Base-by-base conservation (phyloP, 2,888 invertebrate species). In the Lymantria dispar region DNA sequence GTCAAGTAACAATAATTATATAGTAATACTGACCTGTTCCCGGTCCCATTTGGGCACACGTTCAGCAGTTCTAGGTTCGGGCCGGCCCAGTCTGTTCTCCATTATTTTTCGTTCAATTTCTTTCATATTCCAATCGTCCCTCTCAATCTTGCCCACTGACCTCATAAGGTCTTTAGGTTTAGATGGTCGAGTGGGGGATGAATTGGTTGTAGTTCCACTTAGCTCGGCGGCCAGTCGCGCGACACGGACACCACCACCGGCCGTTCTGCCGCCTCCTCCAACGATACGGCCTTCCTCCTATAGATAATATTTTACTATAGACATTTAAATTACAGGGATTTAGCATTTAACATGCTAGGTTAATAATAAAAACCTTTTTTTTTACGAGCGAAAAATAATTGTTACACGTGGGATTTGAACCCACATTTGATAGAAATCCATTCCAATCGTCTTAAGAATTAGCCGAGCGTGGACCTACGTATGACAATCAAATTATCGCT, bases 31-130 rank as follows among this genome's bases (percentile, higher is more conserved):
- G 60, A 93, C 93, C 86, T 97, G 96, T 77, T 97, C 96, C 61
- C 95, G 93, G 79, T 96, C 97, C 98, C 98, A 98, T 80, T 97
- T 97, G 9, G 98, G 98, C 47, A 98, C 97, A 77, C 95, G 95
- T 71, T 96, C 96, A 50, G 94, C 94, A 7, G 92, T 89, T 62
- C 80, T 89, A 42, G 92, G 92, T 52, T 92, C 90, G 9, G 93
- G 92, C 69, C 94, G 91, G 33, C 95, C 94, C 76, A 94, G 89
- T 72, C 94, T 93, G 72, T 94, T 96, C 76, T 96, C 95, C 70
- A 94, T 92, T 33, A 98, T 97, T 85, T 98, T 97, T 78, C 96
- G 95, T 76, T 98, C 97, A 31, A 98, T 96, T 81, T 97, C 95
- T 64, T 96, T 95, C 36, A 98, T 95, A 83, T 98, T 97, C 97